Evolutionary conservation across 2,113 vertebrate genomes (phyloP).

Genomic region (Oriolus oriolus): DNA sequence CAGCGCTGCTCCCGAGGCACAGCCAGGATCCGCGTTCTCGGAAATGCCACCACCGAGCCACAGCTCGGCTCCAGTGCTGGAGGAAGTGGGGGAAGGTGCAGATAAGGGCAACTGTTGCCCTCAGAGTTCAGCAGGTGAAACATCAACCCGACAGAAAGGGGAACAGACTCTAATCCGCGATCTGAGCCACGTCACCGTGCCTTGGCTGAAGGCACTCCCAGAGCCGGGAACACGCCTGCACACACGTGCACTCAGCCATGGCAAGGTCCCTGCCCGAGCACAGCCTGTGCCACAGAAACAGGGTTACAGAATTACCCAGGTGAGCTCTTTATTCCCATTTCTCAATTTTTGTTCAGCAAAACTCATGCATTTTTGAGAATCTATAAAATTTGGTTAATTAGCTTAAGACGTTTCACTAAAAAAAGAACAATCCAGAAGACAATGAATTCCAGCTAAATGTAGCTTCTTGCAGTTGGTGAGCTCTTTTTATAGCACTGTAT

Average conservation of each 20-base stretch:
- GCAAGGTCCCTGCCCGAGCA: not conserved
- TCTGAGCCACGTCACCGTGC: not conserved
- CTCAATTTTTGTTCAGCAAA: not conserved
- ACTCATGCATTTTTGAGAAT: not conserved
- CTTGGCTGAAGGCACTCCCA: not conserved
- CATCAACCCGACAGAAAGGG: not conserved
- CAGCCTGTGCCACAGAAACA: not conserved
- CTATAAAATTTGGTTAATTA: not conserved
- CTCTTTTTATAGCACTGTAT: not conserved
- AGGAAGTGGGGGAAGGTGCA: slow-evolving; percentile 7
- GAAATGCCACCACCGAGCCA: not conserved
- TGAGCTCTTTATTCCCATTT: not conserved
- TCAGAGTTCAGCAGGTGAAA: not conserved
- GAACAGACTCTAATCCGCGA: not conserved
- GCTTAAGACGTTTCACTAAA: not conserved
- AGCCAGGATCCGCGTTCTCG: accelerated
- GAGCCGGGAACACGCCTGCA: not conserved
- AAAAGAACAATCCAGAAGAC: not conserved
- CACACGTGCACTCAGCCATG: not conserved
- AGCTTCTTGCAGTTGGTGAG: not conserved
- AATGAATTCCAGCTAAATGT: not conserved
- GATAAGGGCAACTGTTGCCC: slow-evolving; percentile 11
- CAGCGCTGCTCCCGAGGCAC: not conserved
- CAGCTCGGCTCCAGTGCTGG: not conserved
- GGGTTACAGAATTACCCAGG: not conserved